Percentiles rank a stretch among this genome's conserved stretches.
phyloP scores from a whole-genome alignment of 2,113 vertebrate species.

The Passer montanus region DNA sequence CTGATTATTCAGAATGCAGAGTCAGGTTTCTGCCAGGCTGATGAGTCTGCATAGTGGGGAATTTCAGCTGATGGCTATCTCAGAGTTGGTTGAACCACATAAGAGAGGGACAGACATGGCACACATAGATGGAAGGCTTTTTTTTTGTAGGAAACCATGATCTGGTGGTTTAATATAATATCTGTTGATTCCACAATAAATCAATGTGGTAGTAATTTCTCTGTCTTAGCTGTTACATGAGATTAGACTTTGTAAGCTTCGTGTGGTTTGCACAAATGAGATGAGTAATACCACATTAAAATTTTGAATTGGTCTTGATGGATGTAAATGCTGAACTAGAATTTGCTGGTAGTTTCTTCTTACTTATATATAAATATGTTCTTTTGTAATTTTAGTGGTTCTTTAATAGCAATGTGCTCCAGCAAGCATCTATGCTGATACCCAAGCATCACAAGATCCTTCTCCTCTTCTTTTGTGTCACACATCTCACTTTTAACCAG shows the following conservation, averaged over 20 bases:
- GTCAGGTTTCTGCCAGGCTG: background rate
- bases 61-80: conserved; percentile 4
- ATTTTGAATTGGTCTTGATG: background rate
- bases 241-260: background rate
- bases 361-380: background rate
- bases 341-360: background rate
- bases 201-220: background rate
- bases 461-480: background rate
- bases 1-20: background rate
- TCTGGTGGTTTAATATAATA: background rate
- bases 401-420: background rate
- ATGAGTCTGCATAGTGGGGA: background rate
- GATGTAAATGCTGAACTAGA: background rate
- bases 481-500: background rate
- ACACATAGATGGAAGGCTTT: background rate
- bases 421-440: background rate
- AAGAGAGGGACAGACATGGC: background rate
- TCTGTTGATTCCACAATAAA: background rate
- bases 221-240: background rate
- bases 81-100: background rate
- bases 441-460: background rate
- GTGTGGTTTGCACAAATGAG: background rate
- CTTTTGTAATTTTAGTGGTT: background rate
- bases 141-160: background rate
- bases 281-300: background rate